A percentile compares a stretch with the other conserved stretches of the same genome.
Conservation (phyloP, 2,888 invertebrate genomes). For the Baronia brevicornis region DNA sequence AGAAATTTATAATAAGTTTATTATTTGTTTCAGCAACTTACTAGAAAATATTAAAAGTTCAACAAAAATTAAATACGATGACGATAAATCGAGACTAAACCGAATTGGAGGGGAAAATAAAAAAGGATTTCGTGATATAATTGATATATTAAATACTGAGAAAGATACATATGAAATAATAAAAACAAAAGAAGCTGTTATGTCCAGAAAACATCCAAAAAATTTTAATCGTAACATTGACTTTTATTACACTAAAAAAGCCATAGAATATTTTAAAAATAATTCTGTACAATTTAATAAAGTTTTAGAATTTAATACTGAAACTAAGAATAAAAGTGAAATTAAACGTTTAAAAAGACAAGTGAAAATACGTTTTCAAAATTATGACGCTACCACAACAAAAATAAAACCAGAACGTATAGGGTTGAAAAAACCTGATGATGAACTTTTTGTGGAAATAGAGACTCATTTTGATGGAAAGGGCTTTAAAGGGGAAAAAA, state of each 20-base stretch:
- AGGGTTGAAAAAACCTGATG: slow-evolving; percentile 34
- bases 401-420: slow-evolving; percentile 21
- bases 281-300: not conserved
- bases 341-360: slow-evolving; percentile 45
- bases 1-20: not conserved
- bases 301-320: not conserved
- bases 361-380: slow-evolving; percentile 38
- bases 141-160: too few relatives aligned
- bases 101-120: not conserved
- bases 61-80: slow-evolving; percentile 2
- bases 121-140: too few relatives aligned
- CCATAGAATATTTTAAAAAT: slow-evolving; percentile 5
- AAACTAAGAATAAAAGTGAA: not conserved
- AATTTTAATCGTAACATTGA: slow-evolving; percentile 1
- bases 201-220: too few relatives aligned
- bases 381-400: slow-evolving; percentile 19
- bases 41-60: slow-evolving; percentile 2
- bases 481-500: slow-evolving; percentile 51
- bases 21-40: slow-evolving; percentile 5
- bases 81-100: not conserved
- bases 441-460: slow-evolving; percentile 60
- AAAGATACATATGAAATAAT: too few relatives aligned
- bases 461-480: slow-evolving; percentile 63
- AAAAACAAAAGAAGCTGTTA: too few relatives aligned
- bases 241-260: slow-evolving; percentile 4